Evolutionary conservation across 2,113 vertebrate species (phyloP).

Genomic region (Bothrops jararaca): DNA sequence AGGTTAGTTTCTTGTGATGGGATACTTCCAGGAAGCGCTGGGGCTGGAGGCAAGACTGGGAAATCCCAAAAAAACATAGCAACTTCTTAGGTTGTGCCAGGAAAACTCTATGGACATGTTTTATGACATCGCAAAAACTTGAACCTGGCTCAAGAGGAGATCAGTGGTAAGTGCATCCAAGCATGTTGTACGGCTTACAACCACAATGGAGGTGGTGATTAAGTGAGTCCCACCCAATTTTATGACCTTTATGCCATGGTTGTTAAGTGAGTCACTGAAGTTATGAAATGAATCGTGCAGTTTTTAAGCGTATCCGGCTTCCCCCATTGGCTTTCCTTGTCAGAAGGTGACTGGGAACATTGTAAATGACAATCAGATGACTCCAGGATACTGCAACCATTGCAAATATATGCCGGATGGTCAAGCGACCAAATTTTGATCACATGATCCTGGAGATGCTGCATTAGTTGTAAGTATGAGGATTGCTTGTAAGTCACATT

Average conservation of each 20-base stretch:
- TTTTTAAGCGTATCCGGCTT: too few relatives aligned
- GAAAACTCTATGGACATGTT: not conserved
- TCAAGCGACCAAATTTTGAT: not conserved
- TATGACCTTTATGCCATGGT: not conserved
- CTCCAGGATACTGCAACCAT: too few relatives aligned
- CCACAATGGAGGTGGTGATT: not conserved
- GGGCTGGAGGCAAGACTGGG: not conserved
- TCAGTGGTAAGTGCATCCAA: not conserved
- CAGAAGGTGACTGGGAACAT: too few relatives aligned
- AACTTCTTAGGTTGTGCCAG: not conserved
- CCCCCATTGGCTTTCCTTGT: too few relatives aligned
- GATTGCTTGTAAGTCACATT: not conserved
- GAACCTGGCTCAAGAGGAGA: not conserved
- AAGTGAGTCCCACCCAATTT: not conserved
- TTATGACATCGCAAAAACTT: not conserved
- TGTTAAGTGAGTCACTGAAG: not conserved
- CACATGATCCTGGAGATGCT: not conserved
- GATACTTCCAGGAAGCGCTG: not conserved
- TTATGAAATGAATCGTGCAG: too few relatives aligned
- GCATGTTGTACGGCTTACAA: not conserved
- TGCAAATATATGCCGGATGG: too few relatives aligned
- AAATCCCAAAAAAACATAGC: not conserved
- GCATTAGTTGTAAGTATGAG: not conserved
- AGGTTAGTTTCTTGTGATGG: not conserved
- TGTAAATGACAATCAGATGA: too few relatives aligned